Evolutionary conservation across 2,113 vertebrate species (phyloP), one percentile per base, ranked within the genome.

Genomic region (Emberiza fucata): DNA sequence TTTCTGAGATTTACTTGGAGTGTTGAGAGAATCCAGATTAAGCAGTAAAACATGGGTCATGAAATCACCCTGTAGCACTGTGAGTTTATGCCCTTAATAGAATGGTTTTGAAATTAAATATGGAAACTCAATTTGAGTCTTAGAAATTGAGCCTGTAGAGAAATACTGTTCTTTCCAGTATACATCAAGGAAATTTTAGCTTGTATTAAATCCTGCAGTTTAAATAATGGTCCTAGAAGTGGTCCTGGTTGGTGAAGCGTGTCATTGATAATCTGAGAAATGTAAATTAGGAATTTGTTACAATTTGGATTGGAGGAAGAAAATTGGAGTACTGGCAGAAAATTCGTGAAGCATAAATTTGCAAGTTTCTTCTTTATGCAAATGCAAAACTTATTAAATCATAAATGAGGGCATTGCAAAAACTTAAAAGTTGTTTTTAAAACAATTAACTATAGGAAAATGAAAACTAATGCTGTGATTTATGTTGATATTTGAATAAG

Each of bases 401-500:
- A 90, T 81, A 81, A 92, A 60, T 68, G 42, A 90, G 7, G 25
- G 37, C 60, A 21, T 61, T 86, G 21, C 60, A 83, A 69, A 68
- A 78, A 71, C 71, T 75, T 65, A 33, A 12, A 94, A 56, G 66
- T 80, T 90, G 53, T 90, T 92, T 95, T 71, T 25, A 73, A 76
- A 95, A 70, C 71, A 77, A 82, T 60, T 92, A 82, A 48, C 68
- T 82, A 2, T 76, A 90, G 81, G 87, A 77, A 93, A 87, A 94
- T 92, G 66, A 39, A 83, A 90, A 69, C 35, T 37, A 54, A 70
- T 92, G 25, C 13, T 47, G 44, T 80, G 81, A 91, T 91, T 91
- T 92, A 66, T 56, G 71, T 77, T 97, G 57, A 60, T 86, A 95
- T 92, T 94, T 96, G 72, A 69, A 66, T 91, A 93, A 70, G 31